Evolutionary conservation across 2,888 invertebrate genomes (phyloP).

Genomic region (Heliothis peltigera): DNA sequence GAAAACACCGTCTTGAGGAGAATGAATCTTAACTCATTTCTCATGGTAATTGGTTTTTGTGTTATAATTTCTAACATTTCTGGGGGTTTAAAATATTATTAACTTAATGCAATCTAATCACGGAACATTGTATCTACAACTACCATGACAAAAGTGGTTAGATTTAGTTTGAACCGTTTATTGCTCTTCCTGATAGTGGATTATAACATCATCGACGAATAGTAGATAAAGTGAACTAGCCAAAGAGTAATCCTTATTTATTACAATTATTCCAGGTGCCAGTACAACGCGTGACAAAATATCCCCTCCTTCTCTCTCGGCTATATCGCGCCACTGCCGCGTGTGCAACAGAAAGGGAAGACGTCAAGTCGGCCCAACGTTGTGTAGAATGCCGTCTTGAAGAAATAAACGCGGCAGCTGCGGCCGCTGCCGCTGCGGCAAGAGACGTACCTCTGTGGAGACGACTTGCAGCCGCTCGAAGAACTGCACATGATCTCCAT

Average conservation of each 20-base stretch:
- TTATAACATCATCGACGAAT: no score
- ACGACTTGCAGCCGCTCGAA: slow-evolving; percentile 94
- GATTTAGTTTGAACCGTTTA: no score
- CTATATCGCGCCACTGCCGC: slow-evolving; percentile 96
- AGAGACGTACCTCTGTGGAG: slow-evolving; percentile 97
- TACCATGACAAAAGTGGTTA: no score
- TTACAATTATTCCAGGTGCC: slow-evolving; percentile 91
- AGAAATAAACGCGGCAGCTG: slow-evolving; percentile 98
- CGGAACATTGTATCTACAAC: no score
- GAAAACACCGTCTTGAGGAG: slow-evolving; percentile 97
- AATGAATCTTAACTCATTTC: slow-evolving; percentile 99
- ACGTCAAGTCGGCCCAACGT: slow-evolving; percentile 96
- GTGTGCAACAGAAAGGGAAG: slow-evolving; percentile 95
- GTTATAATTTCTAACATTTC: not conserved
- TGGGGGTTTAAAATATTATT: not conserved
- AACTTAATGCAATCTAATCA: no score
- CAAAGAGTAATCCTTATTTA: no score
- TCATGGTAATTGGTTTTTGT: slow-evolving; percentile 92
- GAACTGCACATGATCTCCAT: slow-evolving; percentile 95
- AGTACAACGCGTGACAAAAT: slow-evolving; percentile 98
- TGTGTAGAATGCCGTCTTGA: slow-evolving; percentile 98
- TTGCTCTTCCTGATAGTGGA: no score
- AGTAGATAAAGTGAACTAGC: not conserved
- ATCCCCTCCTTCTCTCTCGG: slow-evolving; percentile 97
- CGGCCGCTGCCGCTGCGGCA: slow-evolving; percentile 96